Evolutionary conservation across 92 coral and sea anemone genomes (phyloP), one percentile per base, ranked within the genome.

Genomic region (Actinernus sp.): DNA sequence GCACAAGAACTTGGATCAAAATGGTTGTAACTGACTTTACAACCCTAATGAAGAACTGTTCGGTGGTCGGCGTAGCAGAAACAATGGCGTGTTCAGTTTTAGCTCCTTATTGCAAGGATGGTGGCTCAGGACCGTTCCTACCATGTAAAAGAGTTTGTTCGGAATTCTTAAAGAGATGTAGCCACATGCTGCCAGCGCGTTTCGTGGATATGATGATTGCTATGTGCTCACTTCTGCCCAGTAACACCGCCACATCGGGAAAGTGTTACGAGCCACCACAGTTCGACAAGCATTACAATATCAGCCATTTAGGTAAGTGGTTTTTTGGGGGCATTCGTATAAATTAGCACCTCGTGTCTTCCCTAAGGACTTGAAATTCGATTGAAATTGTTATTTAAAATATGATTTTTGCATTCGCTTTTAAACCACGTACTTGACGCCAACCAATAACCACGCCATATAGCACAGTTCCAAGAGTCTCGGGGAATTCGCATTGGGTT

Each of bases 91-190:
- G 88, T 31, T 56, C 88, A 2, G 46, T 73, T 11, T 25, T 55
- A 5, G 64, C 79, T 19, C 88, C 88, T 2, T 53, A 73, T 30
- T 81, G 88, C 51, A 70, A 53, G 14, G 70, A 43, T 21, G 58
- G 73, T n/a, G 36, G 61, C 2, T 9, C 40, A 9, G 46, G 56
- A 21, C 91, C 88, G 3, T 61, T 88, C 11, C 56, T 71, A 13
- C 96, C 96, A 0, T 89, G 96, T 74, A 73, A 62, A 53, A 52
- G 76, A 39, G 96, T 84, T 12, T 89, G 96, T 32, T 84, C 85
- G 6, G 96, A 89, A 47, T 89, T 78, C 27, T 77, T 84, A 4
- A 76, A 84, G 40, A 70, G 84, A n/a, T 89, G 96, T 51, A 69
- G 58, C 21, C 19, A 31, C 28, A 22, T 20, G 9, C 18, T 44